Evolutionary conservation across 2,113 vertebrate species (phyloP).

Genomic region (Paradoxurus hermaphroditus): DNA sequence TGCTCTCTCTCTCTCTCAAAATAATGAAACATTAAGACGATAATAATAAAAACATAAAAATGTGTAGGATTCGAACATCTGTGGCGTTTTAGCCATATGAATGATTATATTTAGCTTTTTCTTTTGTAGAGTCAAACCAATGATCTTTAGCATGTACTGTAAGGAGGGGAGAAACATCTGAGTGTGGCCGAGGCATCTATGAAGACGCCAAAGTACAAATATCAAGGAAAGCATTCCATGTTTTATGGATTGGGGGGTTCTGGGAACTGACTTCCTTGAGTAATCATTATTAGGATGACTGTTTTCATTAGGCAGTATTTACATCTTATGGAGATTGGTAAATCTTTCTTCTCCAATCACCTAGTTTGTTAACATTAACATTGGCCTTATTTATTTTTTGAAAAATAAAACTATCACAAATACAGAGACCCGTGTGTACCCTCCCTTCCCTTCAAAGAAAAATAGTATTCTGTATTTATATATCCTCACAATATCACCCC

Average conservation of each 20-base stretch:
- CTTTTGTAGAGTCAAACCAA: not conserved
- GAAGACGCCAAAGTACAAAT: not conserved
- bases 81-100: not conserved
- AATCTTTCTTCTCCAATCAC: not conserved
- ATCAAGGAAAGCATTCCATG: fast-evolving
- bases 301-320: not conserved
- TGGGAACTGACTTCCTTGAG: not conserved
- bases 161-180: not conserved
- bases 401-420: not conserved
- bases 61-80: not conserved
- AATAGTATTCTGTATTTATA: not conserved
- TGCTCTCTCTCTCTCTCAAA: too few relatives aligned
- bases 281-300: not conserved
- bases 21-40: too few relatives aligned
- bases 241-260: not conserved
- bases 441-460: not conserved
- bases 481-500: not conserved
- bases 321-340: not conserved
- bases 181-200: not conserved
- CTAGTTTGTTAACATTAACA: not conserved
- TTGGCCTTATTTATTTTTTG: not conserved
- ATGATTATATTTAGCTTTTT: not conserved
- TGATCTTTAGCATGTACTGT: not conserved
- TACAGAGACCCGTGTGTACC: not conserved
- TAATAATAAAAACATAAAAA: not conserved